Conservation (phyloP, 2,888 invertebrate genomes). For the Tethea ocularis region DNA sequence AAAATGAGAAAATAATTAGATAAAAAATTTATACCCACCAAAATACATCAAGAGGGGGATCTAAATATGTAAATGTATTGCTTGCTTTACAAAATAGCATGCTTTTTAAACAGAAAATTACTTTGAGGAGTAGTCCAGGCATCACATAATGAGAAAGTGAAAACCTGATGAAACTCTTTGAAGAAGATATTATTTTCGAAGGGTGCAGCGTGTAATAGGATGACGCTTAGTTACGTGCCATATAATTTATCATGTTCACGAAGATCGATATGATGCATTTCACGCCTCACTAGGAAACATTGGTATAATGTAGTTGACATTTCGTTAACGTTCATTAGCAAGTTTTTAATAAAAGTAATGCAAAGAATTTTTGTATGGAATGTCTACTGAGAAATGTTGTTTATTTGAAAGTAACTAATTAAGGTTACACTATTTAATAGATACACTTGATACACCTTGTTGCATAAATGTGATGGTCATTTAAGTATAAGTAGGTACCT, state of each 20-base stretch:
- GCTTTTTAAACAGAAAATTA: too few relatives aligned
- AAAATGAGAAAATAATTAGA: too few relatives aligned
- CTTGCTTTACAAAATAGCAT: too few relatives aligned
- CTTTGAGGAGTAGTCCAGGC: too few relatives aligned
- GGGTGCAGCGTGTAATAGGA: background rate
- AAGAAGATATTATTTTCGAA: background rate
- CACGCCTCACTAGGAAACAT: background rate
- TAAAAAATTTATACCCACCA: too few relatives aligned
- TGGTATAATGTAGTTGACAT: conserved; percentile 3
- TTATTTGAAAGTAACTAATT: background rate
- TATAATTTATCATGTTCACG: background rate
- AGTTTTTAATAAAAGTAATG: background rate
- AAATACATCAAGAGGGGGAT: too few relatives aligned
- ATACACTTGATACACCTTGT: background rate
- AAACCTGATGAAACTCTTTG: too few relatives aligned
- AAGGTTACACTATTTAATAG: background rate
- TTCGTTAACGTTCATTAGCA: background rate
- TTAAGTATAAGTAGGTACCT: background rate
- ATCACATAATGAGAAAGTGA: too few relatives aligned
- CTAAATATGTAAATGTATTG: too few relatives aligned
- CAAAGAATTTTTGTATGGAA: background rate
- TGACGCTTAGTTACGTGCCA: background rate
- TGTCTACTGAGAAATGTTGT: background rate
- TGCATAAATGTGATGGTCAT: background rate
- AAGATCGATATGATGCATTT: background rate